phyloP scores from a whole-genome alignment of 2,113 vertebrate genomes.

The Emydocephalus ijimae region DNA sequence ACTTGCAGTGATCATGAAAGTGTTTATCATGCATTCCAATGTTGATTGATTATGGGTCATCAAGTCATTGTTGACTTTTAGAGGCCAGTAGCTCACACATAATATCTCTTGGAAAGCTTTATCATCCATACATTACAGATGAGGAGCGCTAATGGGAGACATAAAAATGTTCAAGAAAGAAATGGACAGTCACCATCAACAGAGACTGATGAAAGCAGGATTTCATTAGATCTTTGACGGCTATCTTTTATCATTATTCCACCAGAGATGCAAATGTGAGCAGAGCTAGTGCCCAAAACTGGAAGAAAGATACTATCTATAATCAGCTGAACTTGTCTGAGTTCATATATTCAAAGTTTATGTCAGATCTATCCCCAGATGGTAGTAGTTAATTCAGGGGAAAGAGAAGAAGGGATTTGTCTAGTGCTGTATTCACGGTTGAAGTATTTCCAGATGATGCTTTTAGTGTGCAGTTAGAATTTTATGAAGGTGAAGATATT shows the following conservation, averaged over 20 bases:
- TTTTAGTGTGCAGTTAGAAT: background rate
- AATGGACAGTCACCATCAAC: slow-evolving; percentile 11
- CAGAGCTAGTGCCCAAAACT: background rate
- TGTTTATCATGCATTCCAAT: background rate
- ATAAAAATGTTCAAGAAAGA: slow-evolving; percentile 9
- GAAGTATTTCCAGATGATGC: background rate
- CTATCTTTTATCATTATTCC: background rate
- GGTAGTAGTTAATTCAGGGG: background rate
- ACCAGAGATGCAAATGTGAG: background rate
- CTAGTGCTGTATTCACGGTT: background rate
- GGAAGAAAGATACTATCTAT: background rate
- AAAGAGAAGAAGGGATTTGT: background rate
- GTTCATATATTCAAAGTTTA: background rate
- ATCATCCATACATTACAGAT: background rate
- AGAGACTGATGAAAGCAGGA: background rate
- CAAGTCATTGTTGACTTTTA: background rate
- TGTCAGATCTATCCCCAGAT: background rate
- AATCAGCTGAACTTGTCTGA: background rate
- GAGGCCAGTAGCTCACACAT: background rate
- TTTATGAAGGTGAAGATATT: background rate
- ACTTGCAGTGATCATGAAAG: background rate
- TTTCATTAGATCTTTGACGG: background rate
- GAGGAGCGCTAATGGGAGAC: background rate
- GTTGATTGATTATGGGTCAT: background rate
- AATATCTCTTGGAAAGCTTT: background rate